These are phyloP conservation scores for Batillaria attramentaria DNA, from an alignment of 1,140 invertebrate species.

Conservation along the genomic window DNA sequence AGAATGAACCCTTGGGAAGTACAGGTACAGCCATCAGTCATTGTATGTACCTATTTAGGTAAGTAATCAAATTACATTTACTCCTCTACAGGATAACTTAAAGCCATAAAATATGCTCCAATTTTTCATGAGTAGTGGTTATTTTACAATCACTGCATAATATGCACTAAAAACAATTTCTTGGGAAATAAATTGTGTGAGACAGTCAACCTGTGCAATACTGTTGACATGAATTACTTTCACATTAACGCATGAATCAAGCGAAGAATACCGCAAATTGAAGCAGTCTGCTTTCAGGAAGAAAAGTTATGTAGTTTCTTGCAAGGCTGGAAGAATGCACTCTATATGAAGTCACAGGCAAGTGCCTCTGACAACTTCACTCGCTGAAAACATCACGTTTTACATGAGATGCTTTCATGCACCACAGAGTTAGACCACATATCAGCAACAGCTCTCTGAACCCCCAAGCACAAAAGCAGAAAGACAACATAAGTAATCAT, in stretches of 20 bases:
- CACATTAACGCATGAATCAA: not conserved
- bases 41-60: no score
- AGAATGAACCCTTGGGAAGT: no score
- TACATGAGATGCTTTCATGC: not conserved
- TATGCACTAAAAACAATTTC: not conserved
- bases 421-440: not conserved
- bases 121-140: no score
- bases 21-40: no score
- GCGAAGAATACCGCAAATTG: not conserved
- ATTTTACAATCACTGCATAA: no score
- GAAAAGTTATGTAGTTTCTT: no score
- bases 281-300: not conserved
- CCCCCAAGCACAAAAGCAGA: not conserved
- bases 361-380: not conserved
- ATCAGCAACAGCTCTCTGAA: not conserved
- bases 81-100: no score
- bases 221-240: not conserved
- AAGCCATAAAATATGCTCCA: no score
- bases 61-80: no score
- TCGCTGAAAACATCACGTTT: not conserved
- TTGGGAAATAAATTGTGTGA: not conserved
- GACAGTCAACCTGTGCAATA: not conserved
- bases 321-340: not conserved
- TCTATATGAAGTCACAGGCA: not conserved
- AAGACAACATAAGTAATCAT: not conserved